Percentiles rank a stretch among this genome's conserved stretches.
Conservation (phyloP, 2,113 vertebrate species). For the Ancistrus triradiatus region DNA sequence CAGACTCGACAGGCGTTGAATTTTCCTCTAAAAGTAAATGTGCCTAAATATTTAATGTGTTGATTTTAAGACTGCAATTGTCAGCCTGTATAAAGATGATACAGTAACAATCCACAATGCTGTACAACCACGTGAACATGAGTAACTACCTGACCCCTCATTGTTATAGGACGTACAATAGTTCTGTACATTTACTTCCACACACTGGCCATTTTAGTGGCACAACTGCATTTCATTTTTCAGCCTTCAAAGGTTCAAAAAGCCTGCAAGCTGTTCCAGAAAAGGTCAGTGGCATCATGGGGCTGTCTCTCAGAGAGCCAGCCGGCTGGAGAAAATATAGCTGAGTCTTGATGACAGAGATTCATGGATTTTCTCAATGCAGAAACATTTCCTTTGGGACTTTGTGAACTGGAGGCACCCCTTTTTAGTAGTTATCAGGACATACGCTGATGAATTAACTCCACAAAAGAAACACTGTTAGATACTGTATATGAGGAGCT, state of each 20-base stretch:
- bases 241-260: slow-evolving; percentile 58
- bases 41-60: background rate
- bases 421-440: too few relatives aligned
- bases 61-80: background rate
- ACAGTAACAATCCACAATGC: background rate
- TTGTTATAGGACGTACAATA: slow-evolving; percentile 31
- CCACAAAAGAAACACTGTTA: too few relatives aligned
- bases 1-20: background rate
- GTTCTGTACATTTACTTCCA: slow-evolving; percentile 32
- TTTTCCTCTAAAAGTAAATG: slow-evolving; percentile 8
- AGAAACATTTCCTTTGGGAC: slow-evolving; percentile 10
- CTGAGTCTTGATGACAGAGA: slow-evolving; percentile 20
- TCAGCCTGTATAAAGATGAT: background rate
- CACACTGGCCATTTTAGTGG: slow-evolving; percentile 40
- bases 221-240: slow-evolving; percentile 54
- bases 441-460: too few relatives aligned
- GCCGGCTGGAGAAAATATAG: slow-evolving; percentile 15
- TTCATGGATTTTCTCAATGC: background rate
- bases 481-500: too few relatives aligned
- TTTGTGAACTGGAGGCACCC: slow-evolving; percentile 7
- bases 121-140: slow-evolving; percentile 1
- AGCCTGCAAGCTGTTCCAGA: slow-evolving; percentile 55
- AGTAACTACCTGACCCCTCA: slow-evolving; percentile 1
- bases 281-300: slow-evolving; percentile 59
- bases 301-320: slow-evolving; percentile 38